A percentile compares a stretch with the other conserved stretches of the same genome.
Conservation (phyloP, 2,113 vertebrate species). For the Serilophus lunatus region DNA sequence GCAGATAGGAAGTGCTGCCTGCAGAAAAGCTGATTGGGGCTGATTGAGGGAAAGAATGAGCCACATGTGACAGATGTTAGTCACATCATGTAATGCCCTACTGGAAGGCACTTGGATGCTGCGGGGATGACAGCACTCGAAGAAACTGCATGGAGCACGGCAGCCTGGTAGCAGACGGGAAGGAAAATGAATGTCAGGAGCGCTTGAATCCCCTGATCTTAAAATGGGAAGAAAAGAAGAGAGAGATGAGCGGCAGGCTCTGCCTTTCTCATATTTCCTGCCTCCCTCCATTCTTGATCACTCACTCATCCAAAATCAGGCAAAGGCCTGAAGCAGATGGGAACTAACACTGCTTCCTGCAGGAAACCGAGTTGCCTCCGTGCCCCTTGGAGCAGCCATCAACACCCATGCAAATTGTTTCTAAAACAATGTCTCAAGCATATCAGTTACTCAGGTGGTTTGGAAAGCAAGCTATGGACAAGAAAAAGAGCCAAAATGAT, state of each 20-base stretch:
- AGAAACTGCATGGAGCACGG: background rate
- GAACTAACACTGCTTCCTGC: background rate
- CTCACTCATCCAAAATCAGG: background rate
- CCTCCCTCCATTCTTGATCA: background rate
- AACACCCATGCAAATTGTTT: slow-evolving; percentile 49
- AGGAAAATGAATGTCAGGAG: slow-evolving; percentile 30
- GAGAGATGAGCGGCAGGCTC: background rate
- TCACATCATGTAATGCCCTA: background rate
- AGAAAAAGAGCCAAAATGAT: slow-evolving; percentile 20
- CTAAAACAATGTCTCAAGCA: slow-evolving; percentile 53
- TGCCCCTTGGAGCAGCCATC: background rate
- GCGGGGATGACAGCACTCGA: slow-evolving; percentile 24
- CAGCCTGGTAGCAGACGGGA: background rate
- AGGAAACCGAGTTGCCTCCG: background rate
- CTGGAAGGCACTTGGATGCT: slow-evolving; percentile 45
- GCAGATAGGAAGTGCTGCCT: slow-evolving; percentile 46
- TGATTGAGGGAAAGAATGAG: slow-evolving; percentile 61
- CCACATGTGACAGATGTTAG: slow-evolving; percentile 58
- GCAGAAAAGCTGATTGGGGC: slow-evolving; percentile 58
- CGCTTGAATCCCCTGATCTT: background rate
- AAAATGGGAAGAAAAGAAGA: background rate
- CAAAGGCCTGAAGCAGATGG: background rate
- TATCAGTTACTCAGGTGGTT: slow-evolving; percentile 33
- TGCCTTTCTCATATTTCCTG: background rate
- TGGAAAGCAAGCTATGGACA: slow-evolving; percentile 42